Conservation (phyloP, 2,797 vertebrate species). For the Aldrovandia affinis region DNA sequence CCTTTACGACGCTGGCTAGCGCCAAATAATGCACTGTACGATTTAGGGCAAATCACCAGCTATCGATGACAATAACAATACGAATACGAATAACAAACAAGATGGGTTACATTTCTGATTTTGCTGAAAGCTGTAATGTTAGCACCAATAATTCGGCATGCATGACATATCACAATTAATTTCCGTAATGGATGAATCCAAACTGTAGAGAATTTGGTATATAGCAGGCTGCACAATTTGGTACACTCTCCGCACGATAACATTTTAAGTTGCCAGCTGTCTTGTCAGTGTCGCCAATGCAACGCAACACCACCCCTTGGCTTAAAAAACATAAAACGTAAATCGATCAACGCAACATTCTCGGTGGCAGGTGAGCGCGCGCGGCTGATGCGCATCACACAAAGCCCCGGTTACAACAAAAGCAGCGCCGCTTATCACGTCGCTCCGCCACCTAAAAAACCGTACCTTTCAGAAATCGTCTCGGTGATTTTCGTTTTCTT, state of each 20-base stretch:
- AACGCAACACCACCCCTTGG: not conserved
- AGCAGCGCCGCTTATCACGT: constrained; percentile 54
- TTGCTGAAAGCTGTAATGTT: not conserved
- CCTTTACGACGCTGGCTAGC: not conserved
- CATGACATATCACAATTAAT: not conserved
- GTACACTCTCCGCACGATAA: not conserved
- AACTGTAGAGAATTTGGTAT: not conserved
- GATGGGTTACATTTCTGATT: not conserved
- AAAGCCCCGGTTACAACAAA: constrained; percentile 67
- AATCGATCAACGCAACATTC: not conserved
- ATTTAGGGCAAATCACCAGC: not conserved
- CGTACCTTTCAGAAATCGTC: constrained; percentile 78
- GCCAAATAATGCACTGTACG: not conserved
- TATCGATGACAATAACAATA: constrained; percentile 23
- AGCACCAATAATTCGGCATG: not conserved
- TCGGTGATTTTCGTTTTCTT: constrained; percentile 78
- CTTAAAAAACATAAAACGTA: not conserved
- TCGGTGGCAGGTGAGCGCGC: constrained; percentile 57
- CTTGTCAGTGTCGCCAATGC: not conserved
- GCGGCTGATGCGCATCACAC: constrained; percentile 56
- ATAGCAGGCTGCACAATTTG: not conserved
- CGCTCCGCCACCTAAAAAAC: constrained; percentile 44
- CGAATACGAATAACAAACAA: constrained; percentile 21
- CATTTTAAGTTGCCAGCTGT: not conserved
- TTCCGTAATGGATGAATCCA: not conserved